These are phyloP conservation scores for Dasysyrphus albostriatus DNA, from an alignment of 2,888 invertebrate species.

Conservation along the genomic window DNA sequence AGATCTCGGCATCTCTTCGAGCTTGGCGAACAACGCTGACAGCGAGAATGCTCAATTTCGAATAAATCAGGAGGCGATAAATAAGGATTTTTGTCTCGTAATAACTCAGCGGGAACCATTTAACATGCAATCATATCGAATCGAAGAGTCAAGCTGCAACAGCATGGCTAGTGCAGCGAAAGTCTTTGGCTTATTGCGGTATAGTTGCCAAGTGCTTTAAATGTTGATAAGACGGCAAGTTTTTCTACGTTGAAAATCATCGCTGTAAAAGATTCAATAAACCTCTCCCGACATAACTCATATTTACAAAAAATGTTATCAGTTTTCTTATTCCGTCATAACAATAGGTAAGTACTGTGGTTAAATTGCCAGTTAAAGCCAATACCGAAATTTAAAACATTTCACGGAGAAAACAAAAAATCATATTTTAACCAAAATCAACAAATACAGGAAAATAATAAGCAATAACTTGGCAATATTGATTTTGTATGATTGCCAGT, in stretches of 20 bases:
- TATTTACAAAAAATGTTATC: too few relatives aligned
- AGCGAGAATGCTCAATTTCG: conserved; percentile 80
- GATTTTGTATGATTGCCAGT: conserved; percentile 15
- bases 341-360: too few relatives aligned
- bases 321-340: too few relatives aligned
- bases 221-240: too few relatives aligned
- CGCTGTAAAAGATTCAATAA: too few relatives aligned
- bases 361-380: too few relatives aligned
- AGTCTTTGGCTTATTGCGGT: not conserved
- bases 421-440: too few relatives aligned
- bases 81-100: conserved; percentile 84
- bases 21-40: conserved; percentile 61
- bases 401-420: too few relatives aligned
- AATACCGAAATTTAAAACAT: too few relatives aligned
- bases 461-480: conserved; percentile 12
- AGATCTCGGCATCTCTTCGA: conserved; percentile 47
- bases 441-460: too few relatives aligned
- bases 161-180: conserved; percentile 45
- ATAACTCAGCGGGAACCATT: conserved; percentile 84
- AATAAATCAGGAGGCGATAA: conserved; percentile 84
- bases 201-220: not conserved
- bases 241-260: too few relatives aligned
- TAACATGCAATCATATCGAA: conserved; percentile 83
- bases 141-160: conserved; percentile 82
- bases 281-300: too few relatives aligned